Base-by-base conservation (phyloP, 2,113 vertebrate genomes). In the Eubucco bourcierii region DNA sequence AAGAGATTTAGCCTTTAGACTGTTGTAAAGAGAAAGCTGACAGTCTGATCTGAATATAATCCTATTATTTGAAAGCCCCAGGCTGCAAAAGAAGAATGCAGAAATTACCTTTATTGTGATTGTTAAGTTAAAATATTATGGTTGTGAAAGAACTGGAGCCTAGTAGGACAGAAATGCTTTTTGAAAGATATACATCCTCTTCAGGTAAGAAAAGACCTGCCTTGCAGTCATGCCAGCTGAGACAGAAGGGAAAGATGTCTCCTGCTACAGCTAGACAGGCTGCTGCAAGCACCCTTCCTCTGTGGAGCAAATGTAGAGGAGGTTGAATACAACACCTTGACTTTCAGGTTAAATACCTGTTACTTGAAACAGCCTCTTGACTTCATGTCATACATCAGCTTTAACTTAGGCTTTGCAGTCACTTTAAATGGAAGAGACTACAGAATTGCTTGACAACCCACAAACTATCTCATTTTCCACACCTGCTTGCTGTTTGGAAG, bases 21-120 rank as follows among this genome's bases (percentile, higher is more conserved):
- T 81, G 74, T 67, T 90, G 60, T 60, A 80, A 77, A 86, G 80
- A 56, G 74, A 15, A 27, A 84, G 73, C 77, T 96, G 92, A 90
- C 83, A 94, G 90, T 93, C 84, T 96, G 95, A 96, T 90, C 95
- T 73, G 50, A 94, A 68, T 90, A 81, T 96, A 94, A 96, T 92
- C 94, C 87, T 66, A 59, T 0, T 0, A 87, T 59, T 81, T 88
- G 46, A 95, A 94, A 94, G 88, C 86, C 70, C 91, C 59, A 72
- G 92, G 90, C 88, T 81, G 92, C n/a, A 87, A 76, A 81, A 93
- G 91, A 90, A 34, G 77, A 84, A 90, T 58, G 53, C 15, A 88
- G 59, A 93, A 81, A 87, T 90, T 59, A 63, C 80, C 61, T 81
- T 76, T 79, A 84, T 95, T 94, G 78, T 66, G 86, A 93, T 94